Evolutionary conservation across 2,888 invertebrate genomes (phyloP).

Genomic region (Nudaria mundana): DNA sequence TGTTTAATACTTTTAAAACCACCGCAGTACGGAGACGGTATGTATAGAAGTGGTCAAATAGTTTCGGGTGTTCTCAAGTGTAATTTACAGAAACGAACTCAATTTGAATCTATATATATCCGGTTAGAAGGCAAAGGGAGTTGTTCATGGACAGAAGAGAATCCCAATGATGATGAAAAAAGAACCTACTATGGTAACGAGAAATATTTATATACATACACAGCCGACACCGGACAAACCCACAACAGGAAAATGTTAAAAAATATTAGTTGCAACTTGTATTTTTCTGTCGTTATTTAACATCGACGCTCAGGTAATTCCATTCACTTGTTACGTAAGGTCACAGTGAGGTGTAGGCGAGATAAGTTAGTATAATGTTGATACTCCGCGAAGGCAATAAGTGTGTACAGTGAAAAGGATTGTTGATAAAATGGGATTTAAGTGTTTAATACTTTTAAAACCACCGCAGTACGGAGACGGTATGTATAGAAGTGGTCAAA

Average conservation of each 20-base stretch:
- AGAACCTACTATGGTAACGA: neutral
- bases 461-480: neutral
- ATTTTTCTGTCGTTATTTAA: too few relatives aligned
- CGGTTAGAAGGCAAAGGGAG: constrained; percentile 3
- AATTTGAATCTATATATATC: neutral
- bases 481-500: constrained; percentile 4
- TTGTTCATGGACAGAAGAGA: neutral
- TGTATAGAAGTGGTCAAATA: constrained; percentile 4
- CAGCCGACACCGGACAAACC: too few relatives aligned
- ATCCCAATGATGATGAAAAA: too few relatives aligned
- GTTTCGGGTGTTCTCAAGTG: neutral
- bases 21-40: neutral
- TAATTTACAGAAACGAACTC: neutral
- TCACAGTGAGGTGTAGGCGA: too few relatives aligned
- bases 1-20: neutral
- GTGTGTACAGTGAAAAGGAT: too few relatives aligned
- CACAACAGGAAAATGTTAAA: too few relatives aligned
- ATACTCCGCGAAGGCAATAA: too few relatives aligned
- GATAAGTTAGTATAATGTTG: too few relatives aligned
- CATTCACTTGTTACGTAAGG: too few relatives aligned
- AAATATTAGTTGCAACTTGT: too few relatives aligned
- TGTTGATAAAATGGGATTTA: constrained; percentile 3
- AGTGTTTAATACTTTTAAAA: neutral
- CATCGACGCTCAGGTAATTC: too few relatives aligned
- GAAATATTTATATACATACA: neutral